A percentile compares a stretch with the other conserved stretches of the same genome.
phyloP scores from a whole-genome alignment of 2,113 vertebrate genomes.

The Dromaius novaehollandiae region DNA sequence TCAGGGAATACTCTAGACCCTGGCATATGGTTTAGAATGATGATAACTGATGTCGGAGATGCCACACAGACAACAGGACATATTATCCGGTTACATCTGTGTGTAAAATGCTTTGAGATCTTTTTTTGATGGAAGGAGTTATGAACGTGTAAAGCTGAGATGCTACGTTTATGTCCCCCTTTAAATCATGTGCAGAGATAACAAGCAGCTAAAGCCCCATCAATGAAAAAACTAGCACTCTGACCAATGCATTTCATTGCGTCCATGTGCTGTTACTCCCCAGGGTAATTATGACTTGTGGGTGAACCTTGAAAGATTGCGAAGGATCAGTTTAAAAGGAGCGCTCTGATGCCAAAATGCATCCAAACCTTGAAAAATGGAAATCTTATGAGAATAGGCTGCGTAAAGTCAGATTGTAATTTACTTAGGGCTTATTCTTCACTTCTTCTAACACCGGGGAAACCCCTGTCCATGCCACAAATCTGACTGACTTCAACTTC shows the following conservation, averaged over 20 bases:
- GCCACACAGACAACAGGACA: conserved; percentile 62
- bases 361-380: not conserved
- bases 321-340: not conserved
- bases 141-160: conserved; percentile 50
- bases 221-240: conserved; percentile 10
- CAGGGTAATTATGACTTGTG: conserved; percentile 37
- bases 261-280: conserved; percentile 42
- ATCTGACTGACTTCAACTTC: conserved; percentile 50
- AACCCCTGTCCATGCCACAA: not conserved
- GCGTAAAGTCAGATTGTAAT: not conserved
- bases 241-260: conserved; percentile 44
- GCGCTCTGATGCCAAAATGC: not conserved
- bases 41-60: conserved; percentile 44
- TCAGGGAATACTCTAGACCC: conserved; percentile 56
- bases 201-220: conserved; percentile 32
- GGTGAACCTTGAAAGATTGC: conserved; percentile 45
- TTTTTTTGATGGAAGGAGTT: conserved; percentile 40
- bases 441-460: not conserved
- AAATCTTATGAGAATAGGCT: conserved; percentile 28
- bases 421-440: not conserved
- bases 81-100: conserved; percentile 56
- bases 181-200: conserved; percentile 46
- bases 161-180: conserved; percentile 30
- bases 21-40: conserved; percentile 50
- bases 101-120: conserved; percentile 34